Percentiles rank a stretch among this genome's conserved stretches.
Conservation (phyloP, 2,888 invertebrate species). For the Hydroisotoma schaefferi region DNA sequence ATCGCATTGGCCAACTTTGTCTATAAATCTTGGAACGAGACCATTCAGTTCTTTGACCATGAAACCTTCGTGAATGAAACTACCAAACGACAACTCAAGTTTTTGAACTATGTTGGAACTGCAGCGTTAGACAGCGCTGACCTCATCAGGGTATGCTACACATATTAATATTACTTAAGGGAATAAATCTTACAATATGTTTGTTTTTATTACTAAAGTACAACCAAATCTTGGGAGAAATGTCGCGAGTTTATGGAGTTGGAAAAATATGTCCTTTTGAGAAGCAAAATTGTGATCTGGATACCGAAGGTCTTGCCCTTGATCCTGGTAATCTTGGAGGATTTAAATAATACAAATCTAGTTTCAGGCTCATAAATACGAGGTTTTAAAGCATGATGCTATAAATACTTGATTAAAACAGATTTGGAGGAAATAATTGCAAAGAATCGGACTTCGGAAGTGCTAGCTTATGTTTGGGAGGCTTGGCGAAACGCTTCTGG, state of each 20-base stretch:
- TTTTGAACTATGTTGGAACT: conserved; percentile 67
- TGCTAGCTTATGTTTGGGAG: conserved; percentile 72
- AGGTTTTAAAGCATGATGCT: too few relatives aligned
- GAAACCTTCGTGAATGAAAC: conserved; percentile 21
- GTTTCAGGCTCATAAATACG: neutral
- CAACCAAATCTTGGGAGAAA: conserved; percentile 58
- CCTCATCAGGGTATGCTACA: conserved; percentile 70
- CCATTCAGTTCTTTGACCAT: conserved; percentile 34
- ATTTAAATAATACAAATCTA: neutral
- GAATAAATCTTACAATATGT: neutral
- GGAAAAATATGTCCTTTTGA: conserved; percentile 65
- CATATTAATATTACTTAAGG: too few relatives aligned
- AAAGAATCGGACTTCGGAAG: conserved; percentile 69
- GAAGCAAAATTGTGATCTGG: conserved; percentile 53
- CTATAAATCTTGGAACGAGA: conserved; percentile 31
- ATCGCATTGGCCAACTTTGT: conserved; percentile 34
- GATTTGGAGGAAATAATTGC: conserved; percentile 68
- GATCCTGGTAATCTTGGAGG: conserved; percentile 53
- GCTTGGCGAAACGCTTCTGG: conserved; percentile 78
- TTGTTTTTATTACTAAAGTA: conserved; percentile 46
- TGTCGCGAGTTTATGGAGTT: conserved; percentile 73
- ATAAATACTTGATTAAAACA: conserved; percentile 55
- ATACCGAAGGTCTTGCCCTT: conserved; percentile 57
- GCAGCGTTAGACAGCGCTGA: conserved; percentile 70
- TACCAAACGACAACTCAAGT: conserved; percentile 63